A percentile compares a stretch with the other conserved stretches of the same genome.
These are phyloP conservation scores for Oncopodura yosiiana DNA, from an alignment of 1,140 invertebrate species.

Conservation along the genomic window DNA sequence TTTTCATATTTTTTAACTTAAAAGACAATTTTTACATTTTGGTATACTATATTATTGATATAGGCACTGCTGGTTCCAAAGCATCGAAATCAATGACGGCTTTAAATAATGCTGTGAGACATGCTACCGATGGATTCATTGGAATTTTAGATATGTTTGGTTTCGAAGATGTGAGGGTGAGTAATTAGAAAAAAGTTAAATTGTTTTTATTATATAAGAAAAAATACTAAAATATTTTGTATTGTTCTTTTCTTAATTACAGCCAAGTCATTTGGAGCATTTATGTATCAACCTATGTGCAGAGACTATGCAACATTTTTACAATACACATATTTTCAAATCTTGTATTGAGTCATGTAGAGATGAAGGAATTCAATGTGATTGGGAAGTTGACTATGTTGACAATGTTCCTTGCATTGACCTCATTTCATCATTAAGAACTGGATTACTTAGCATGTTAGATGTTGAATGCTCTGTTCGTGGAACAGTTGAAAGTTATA, in stretches of 20 bases:
- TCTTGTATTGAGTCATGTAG: slow-evolving; percentile 84
- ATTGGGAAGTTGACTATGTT: slow-evolving; percentile 84
- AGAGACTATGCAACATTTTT: slow-evolving; percentile 95
- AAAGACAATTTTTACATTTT: no score
- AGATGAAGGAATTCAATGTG: slow-evolving; percentile 84
- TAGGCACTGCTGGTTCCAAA: slow-evolving; percentile 72
- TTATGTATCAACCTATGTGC: slow-evolving; percentile 90
- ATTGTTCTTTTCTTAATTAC: slow-evolving; percentile 29
- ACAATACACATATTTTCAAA: slow-evolving; percentile 93
- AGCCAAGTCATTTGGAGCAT: slow-evolving; percentile 80
- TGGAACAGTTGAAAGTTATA: slow-evolving; percentile 76
- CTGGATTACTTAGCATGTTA: slow-evolving; percentile 78
- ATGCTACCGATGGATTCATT: slow-evolving; percentile 90
- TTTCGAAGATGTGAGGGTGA: slow-evolving; percentile 79
- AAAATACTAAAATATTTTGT: no score
- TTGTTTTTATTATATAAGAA: neutral
- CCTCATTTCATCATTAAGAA: slow-evolving; percentile 81
- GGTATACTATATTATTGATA: no score
- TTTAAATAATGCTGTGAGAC: slow-evolving; percentile 78
- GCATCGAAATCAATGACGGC: slow-evolving; percentile 70
- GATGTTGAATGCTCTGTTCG: slow-evolving; percentile 84
- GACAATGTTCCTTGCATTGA: slow-evolving; percentile 94
- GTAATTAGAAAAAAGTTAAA: slow-evolving; percentile 23
- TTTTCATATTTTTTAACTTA: no score
- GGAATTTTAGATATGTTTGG: slow-evolving; percentile 93